Conservation (phyloP, 1,140 invertebrate species). For the Teleogryllus occipitalis region DNA sequence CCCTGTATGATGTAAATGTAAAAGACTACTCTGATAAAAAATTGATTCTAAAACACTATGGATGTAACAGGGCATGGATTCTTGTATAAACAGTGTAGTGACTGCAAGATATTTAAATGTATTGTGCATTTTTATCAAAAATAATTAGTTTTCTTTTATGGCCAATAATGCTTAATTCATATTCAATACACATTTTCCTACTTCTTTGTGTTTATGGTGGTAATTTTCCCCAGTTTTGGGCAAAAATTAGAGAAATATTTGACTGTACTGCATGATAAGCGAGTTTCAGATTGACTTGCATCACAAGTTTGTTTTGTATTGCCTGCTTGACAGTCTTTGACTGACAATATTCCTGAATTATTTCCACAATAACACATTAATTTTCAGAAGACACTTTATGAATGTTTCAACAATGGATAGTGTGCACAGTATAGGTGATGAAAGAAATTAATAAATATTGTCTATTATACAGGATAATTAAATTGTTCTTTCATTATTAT, state of each 20-base stretch:
- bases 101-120: slow-evolving; percentile 4
- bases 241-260: too few species aligned
- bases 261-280: too few species aligned
- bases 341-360: not conserved
- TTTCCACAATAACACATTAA: not conserved
- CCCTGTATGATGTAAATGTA: not conserved
- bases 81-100: slow-evolving; percentile 15
- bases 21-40: not conserved
- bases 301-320: not conserved
- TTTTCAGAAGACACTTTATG: slow-evolving; percentile 2
- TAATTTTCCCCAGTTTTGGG: too few species aligned
- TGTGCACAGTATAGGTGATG: slow-evolving; percentile 13
- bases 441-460: slow-evolving; percentile 6
- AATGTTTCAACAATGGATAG: not conserved
- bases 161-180: not conserved
- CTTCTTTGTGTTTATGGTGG: too few species aligned
- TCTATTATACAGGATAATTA: slow-evolving; percentile 11
- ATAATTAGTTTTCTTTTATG: slow-evolving; percentile 9
- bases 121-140: slow-evolving; percentile 11
- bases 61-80: slow-evolving; percentile 10
- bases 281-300: too few species aligned
- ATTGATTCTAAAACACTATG: not conserved
- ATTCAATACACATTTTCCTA: not conserved
- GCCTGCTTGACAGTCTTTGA: not conserved
- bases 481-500: slow-evolving; percentile 16